phyloP scores from a whole-genome alignment of 2,113 vertebrate species.

The cat (Felis catus) region DNA sequence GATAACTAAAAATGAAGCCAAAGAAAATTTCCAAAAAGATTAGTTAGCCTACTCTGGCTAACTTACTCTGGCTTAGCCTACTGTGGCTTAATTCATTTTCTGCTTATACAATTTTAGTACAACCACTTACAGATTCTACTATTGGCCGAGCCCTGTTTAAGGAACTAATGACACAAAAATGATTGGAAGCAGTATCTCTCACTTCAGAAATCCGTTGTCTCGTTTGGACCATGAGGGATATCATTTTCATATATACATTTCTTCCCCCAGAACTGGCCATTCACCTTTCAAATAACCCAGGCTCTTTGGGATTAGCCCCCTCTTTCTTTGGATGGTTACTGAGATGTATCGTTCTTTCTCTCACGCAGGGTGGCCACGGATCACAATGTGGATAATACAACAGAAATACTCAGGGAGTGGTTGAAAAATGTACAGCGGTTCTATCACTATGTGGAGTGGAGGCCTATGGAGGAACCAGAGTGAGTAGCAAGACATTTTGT shows the following conservation, averaged over 20 bases:
- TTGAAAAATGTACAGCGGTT: constrained; percentile 90
- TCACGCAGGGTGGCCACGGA: constrained; percentile 93
- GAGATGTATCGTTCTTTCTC: background rate
- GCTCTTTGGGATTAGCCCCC: background rate
- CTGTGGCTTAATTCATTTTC: background rate
- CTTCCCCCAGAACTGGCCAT: background rate
- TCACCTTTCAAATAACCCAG: background rate
- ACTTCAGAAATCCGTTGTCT: background rate
- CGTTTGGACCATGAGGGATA: background rate
- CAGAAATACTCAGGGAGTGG: constrained; percentile 94
- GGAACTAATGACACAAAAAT: background rate
- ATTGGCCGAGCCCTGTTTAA: background rate
- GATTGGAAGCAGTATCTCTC: background rate
- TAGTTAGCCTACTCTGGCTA: background rate
- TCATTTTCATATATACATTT: background rate
- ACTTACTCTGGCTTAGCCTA: too few relatives aligned
- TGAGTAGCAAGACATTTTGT: constrained; percentile 80
- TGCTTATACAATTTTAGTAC: background rate
- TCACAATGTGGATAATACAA: constrained; percentile 96
- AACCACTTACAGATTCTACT: background rate
- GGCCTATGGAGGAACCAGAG: constrained; percentile 94
- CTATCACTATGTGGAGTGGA: constrained; percentile 97
- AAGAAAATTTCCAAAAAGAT: background rate
- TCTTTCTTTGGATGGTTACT: background rate
- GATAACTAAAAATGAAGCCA: background rate